A percentile compares a stretch with the other conserved stretches of the same genome.
Evolutionary conservation across 1,140 invertebrate species (phyloP).

Genomic region (Caenorhabditis brenneri): DNA sequence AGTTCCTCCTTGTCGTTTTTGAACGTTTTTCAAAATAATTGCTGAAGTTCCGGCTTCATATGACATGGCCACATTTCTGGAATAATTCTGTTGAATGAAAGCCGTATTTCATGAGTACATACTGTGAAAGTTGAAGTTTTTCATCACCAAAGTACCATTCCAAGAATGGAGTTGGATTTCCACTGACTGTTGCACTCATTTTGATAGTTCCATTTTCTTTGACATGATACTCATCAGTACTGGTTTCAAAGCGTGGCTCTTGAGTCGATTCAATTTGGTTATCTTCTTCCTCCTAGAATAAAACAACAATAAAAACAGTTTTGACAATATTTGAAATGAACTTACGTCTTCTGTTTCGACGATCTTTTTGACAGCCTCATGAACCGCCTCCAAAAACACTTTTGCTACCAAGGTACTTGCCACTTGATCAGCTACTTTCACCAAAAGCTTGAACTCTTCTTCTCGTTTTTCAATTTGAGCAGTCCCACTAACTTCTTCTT

Average conservation of each 20-base stretch:
- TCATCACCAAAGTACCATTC: constrained; percentile 58
- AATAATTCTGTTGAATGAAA: constrained; percentile 17
- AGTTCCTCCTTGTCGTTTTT: constrained; percentile 49
- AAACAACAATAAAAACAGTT: background rate
- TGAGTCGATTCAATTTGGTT: constrained; percentile 19
- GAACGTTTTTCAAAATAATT: constrained; percentile 56
- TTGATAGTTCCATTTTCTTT: constrained; percentile 55
- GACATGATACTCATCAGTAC: constrained; percentile 55
- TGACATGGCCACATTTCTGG: constrained; percentile 44
- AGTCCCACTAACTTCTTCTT: constrained; percentile 38
- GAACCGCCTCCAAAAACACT: constrained; percentile 63
- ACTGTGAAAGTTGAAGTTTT: constrained; percentile 53
- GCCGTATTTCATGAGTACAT: background rate
- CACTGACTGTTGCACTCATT: constrained; percentile 58
- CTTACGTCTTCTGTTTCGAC: constrained; percentile 42
- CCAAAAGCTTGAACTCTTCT: constrained; percentile 66
- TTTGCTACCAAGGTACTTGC: constrained; percentile 65
- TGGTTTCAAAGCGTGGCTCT: constrained; percentile 60
- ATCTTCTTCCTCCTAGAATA: constrained; percentile 39
- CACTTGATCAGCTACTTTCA: constrained; percentile 67
- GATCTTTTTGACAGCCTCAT: constrained; percentile 57
- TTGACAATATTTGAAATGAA: background rate
- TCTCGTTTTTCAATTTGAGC: constrained; percentile 42
- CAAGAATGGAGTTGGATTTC: constrained; percentile 56
- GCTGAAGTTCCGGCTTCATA: constrained; percentile 47